Evolutionary conservation across 2,113 vertebrate species (phyloP).

Genomic region (Campylorhamphus procurvoides): DNA sequence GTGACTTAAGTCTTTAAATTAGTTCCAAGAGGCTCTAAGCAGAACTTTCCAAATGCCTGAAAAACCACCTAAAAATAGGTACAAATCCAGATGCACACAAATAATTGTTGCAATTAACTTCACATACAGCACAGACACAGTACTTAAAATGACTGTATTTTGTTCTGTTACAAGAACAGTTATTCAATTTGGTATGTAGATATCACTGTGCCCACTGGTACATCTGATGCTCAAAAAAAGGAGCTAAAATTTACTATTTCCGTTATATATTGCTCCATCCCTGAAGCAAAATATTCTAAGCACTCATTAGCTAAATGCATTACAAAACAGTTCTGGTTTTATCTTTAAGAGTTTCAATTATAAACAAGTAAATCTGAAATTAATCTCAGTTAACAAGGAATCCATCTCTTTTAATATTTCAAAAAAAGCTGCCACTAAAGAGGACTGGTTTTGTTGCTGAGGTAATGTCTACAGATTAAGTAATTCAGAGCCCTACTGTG

Average conservation of each 20-base stretch:
- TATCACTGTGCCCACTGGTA: neutral
- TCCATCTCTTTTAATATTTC: neutral
- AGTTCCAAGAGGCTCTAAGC: neutral
- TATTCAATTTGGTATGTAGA: neutral
- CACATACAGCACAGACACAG: neutral
- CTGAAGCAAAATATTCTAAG: neutral
- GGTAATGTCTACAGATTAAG: neutral
- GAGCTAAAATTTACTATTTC: neutral
- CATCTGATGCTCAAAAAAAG: neutral
- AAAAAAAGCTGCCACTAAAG: neutral
- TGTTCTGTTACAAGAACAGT: neutral
- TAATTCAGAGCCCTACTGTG: neutral
- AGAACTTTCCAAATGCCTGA: neutral
- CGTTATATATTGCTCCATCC: neutral
- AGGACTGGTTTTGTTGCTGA: neutral
- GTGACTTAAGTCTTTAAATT: neutral
- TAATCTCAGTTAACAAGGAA: neutral
- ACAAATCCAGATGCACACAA: neutral
- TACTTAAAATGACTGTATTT: neutral
- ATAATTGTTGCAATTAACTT: neutral
- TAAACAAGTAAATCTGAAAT: neutral
- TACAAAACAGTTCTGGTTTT: neutral
- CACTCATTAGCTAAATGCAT: fast-evolving
- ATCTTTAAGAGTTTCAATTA: neutral
- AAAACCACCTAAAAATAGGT: neutral